These are phyloP conservation scores for Caretta caretta DNA, from an alignment of 2,113 vertebrate species.

Conservation along the genomic window DNA sequence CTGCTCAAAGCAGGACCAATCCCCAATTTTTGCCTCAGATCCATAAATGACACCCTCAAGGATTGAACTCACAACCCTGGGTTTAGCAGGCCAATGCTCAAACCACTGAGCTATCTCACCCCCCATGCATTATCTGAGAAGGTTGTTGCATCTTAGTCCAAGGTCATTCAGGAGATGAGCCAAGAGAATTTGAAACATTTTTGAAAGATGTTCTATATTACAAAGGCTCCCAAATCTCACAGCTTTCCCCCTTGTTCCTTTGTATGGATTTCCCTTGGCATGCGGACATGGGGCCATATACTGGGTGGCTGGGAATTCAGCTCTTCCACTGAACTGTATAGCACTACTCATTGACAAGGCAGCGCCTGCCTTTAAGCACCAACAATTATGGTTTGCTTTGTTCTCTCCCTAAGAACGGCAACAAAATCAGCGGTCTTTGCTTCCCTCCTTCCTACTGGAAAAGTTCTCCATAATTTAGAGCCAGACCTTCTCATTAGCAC, in stretches of 20 bases:
- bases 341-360: not conserved
- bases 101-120: too few species aligned
- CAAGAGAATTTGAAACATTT: not conserved
- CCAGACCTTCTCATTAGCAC: not conserved
- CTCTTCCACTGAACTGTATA: not conserved
- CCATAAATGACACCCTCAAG: too few species aligned
- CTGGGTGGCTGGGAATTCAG: not conserved
- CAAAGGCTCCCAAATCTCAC: not conserved
- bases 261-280: not conserved
- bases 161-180: not conserved
- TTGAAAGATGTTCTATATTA: not conserved
- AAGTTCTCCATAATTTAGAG: not conserved
- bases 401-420: not conserved
- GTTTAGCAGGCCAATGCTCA: too few species aligned
- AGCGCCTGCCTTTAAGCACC: not conserved
- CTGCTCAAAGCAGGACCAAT: too few species aligned
- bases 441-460: not conserved
- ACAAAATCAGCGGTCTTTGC: not conserved
- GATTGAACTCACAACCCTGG: too few species aligned
- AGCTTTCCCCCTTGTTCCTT: not conserved
- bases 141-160: not conserved
- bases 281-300: not conserved
- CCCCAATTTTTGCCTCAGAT: too few species aligned
- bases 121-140: not conserved
- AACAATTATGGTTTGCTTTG: not conserved